Conservation (phyloP, 2,113 vertebrate species). For the Garra rufa region DNA sequence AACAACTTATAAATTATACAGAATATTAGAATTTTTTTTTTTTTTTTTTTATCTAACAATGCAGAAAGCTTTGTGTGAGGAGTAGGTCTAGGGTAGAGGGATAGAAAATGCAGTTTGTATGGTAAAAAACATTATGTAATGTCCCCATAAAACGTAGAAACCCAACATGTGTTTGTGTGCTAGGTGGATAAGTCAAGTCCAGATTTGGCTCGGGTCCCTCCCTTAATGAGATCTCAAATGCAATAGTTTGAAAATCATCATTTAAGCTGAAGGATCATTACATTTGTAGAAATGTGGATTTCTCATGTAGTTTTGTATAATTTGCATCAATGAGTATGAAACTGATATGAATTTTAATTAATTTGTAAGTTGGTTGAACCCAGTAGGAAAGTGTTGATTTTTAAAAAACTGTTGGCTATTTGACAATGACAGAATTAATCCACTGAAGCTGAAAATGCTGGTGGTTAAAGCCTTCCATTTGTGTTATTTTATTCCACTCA, state of each 20-base stretch:
- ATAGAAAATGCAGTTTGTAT: no score
- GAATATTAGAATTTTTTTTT: no score
- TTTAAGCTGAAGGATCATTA: neutral
- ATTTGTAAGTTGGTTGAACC: neutral
- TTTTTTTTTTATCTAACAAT: no score
- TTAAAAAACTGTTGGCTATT: neutral
- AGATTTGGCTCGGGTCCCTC: no score
- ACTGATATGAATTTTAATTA: neutral
- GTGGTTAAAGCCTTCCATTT: slow-evolving; percentile 41
- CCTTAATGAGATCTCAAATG: neutral
- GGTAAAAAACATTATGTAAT: no score
- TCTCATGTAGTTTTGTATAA: neutral
- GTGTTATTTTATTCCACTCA: slow-evolving; percentile 25
- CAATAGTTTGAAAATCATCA: no score
- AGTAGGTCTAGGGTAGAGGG: no score
- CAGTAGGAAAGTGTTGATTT: neutral
- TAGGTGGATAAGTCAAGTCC: no score
- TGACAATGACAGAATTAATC: slow-evolving; percentile 30
- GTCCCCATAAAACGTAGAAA: no score
- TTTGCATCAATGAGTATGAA: neutral
- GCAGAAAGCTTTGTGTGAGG: no score
- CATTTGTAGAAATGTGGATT: neutral
- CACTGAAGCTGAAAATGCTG: slow-evolving; percentile 15
- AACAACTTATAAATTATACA: no score
- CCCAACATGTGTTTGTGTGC: no score